phyloP scores from a whole-genome alignment of 2,797 vertebrate genomes.

The Sparus aurata region DNA sequence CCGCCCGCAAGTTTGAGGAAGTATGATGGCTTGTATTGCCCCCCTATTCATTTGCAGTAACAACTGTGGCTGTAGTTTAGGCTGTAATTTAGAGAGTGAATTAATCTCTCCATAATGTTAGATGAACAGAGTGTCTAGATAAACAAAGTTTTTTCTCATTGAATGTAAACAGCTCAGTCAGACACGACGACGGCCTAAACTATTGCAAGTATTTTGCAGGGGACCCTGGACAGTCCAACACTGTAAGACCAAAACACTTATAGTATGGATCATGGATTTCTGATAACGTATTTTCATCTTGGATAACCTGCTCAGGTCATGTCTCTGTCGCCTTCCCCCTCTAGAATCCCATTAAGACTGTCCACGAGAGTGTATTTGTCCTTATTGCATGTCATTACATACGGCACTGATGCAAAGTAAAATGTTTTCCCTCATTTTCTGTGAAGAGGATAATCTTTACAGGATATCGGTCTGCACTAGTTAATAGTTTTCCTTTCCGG shows the following conservation, averaged over 20 bases:
- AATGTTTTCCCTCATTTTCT: background rate
- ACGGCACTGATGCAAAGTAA: background rate
- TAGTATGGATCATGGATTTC: background rate
- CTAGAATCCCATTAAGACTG: background rate
- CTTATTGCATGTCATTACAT: background rate
- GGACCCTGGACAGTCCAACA: background rate
- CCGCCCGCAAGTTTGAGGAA: too few species aligned
- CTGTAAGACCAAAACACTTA: background rate
- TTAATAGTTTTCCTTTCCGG: background rate
- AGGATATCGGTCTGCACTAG: background rate
- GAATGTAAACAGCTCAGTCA: background rate
- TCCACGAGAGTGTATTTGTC: background rate
- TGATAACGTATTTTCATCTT: background rate
- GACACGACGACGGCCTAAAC: background rate
- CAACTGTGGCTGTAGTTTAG: too few species aligned
- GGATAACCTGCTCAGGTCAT: background rate
- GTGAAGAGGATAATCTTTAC: background rate
- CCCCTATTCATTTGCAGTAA: too few species aligned
- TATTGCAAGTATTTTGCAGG: background rate
- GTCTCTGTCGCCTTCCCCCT: background rate
- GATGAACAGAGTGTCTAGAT: too few species aligned
- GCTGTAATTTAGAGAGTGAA: too few species aligned
- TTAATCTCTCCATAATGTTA: too few species aligned
- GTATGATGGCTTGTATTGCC: too few species aligned
- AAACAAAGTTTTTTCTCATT: background rate